A percentile compares a stretch with the other conserved stretches of the same genome.
phyloP scores from a whole-genome alignment of 2,888 invertebrate genomes.

The Hydropsyche betteni region DNA sequence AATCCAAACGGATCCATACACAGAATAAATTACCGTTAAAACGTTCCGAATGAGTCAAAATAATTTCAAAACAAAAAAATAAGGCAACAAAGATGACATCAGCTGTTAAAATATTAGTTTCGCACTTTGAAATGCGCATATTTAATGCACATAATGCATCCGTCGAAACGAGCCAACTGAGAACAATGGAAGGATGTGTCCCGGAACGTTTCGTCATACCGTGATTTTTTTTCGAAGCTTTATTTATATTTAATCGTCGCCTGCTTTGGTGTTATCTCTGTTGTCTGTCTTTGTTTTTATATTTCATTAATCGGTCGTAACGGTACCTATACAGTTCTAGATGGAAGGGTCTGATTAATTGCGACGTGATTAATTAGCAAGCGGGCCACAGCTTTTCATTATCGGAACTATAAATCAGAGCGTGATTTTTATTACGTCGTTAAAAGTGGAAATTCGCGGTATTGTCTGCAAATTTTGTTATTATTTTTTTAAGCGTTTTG shows the following conservation, averaged over 20 bases:
- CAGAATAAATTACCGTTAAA: neutral
- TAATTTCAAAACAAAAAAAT: too few species aligned
- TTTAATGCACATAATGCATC: neutral
- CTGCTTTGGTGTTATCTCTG: neutral
- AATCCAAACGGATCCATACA: too few species aligned
- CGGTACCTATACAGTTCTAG: neutral
- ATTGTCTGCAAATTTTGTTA: constrained; percentile 2
- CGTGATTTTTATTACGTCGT: constrained; percentile 19
- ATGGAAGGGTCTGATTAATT: constrained; percentile 21
- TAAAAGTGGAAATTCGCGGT: constrained; percentile 13
- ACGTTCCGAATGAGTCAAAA: too few species aligned
- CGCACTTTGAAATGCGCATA: constrained; percentile 16
- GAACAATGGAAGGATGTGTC: too few species aligned
- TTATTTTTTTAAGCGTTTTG: neutral
- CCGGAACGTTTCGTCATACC: too few species aligned
- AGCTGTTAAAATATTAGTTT: constrained; percentile 16
- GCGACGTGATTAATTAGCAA: constrained; percentile 16
- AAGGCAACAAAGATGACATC: neutral
- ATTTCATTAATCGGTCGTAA: neutral
- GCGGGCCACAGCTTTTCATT: constrained; percentile 18
- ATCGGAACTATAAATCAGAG: constrained; percentile 21
- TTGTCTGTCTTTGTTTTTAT: constrained; percentile 1
- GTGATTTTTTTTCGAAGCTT: too few species aligned
- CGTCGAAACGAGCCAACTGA: too few species aligned
- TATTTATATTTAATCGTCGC: neutral